Evolutionary conservation across 2,113 vertebrate genomes (phyloP).

Genomic region (Leptobrachium leishanense): DNA sequence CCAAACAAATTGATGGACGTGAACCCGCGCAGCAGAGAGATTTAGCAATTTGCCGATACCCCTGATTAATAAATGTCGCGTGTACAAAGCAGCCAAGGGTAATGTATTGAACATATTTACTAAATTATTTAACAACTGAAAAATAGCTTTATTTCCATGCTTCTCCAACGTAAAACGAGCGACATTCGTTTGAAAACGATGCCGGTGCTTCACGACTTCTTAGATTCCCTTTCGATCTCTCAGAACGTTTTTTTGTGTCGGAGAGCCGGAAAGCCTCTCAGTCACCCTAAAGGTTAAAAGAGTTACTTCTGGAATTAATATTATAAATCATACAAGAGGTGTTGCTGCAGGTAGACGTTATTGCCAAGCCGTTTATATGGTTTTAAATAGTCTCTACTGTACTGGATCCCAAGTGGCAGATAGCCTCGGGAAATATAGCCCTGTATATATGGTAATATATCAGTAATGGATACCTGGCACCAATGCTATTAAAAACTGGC

Average conservation of each 20-base stretch:
- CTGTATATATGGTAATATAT: conserved; percentile 17
- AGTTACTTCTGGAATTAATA: neutral
- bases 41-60: neutral
- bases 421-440: conserved; percentile 10
- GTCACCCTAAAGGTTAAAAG: neutral
- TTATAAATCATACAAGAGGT: neutral
- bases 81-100: conserved; percentile 13
- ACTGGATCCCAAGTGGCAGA: conserved; percentile 11
- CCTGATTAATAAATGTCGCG: conserved; percentile 9
- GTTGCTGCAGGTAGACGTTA: neutral
- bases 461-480: neutral
- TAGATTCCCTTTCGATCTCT: neutral
- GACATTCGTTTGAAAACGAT: neutral
- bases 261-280: neutral
- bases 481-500: conserved; percentile 26
- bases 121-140: conserved; percentile 41
- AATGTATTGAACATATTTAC: conserved; percentile 15
- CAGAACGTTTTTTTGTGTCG: neutral
- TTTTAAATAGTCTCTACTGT: conserved; percentile 25
- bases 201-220: neutral
- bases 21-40: conserved; percentile 3
- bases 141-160: conserved; percentile 31
- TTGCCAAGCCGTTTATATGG: conserved; percentile 14
- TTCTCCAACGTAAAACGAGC: conserved; percentile 2
- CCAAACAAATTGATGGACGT: conserved; percentile 35